Percentiles rank a stretch among this genome's conserved stretches.
Evolutionary conservation across 2,113 vertebrate genomes (phyloP).

Genomic region (Rhagologus leucostigma): DNA sequence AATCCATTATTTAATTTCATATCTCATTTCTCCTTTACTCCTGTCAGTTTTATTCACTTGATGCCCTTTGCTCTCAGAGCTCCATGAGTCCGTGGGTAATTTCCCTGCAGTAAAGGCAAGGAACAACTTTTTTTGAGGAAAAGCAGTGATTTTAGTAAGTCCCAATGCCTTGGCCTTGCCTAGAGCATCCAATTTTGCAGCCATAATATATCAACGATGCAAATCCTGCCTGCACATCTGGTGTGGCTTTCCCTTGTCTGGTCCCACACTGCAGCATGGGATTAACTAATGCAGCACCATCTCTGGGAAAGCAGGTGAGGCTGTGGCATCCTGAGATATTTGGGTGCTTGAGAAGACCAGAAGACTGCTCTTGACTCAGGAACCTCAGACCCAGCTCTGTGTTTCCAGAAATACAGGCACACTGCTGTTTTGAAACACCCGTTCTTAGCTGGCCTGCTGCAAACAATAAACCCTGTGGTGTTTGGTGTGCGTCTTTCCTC

Average conservation of each 20-base stretch:
- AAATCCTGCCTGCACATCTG: neutral
- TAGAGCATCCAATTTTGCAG: neutral
- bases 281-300: neutral
- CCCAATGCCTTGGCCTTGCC: neutral
- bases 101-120: neutral
- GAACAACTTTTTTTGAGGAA: neutral
- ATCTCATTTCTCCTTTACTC: neutral
- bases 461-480: neutral
- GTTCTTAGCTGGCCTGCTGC: neutral
- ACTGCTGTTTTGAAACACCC: neutral
- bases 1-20: slow-evolving; percentile 24
- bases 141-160: neutral
- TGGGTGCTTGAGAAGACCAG: neutral
- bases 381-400: neutral
- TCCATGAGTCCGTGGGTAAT: neutral
- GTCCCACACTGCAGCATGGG: rapidly evolving
- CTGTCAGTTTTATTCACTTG: neutral
- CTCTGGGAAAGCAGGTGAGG: neutral
- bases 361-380: neutral
- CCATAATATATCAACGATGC: neutral
- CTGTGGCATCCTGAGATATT: neutral
- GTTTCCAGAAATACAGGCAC: neutral
- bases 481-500: neutral
- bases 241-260: neutral
- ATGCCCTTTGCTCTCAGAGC: neutral